Evolutionary conservation across 2,113 vertebrate genomes (phyloP).

Genomic region (Acinonyx jubatus): DNA sequence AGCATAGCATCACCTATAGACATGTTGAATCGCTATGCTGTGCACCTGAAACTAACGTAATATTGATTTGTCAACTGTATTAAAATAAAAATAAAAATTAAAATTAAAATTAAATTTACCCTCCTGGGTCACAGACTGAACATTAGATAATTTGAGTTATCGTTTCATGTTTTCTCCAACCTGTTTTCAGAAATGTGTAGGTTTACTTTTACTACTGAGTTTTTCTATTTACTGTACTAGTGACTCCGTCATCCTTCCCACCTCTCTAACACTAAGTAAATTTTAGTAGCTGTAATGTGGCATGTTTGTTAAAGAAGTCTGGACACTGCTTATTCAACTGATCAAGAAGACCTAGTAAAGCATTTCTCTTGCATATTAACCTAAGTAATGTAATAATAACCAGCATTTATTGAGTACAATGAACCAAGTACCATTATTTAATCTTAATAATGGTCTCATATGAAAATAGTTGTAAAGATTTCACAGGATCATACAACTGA

Average conservation of each 20-base stretch:
- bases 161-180: slow-evolving; percentile 3
- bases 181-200: neutral
- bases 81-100: neutral
- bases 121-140: neutral
- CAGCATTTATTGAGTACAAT: neutral
- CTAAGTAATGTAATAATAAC: neutral
- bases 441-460: slow-evolving; percentile 2
- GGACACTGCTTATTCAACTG: neutral
- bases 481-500: neutral
- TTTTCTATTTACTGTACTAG: neutral
- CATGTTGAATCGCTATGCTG: neutral
- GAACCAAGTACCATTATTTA: neutral
- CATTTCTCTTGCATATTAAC: slow-evolving; percentile 3
- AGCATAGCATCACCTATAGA: neutral
- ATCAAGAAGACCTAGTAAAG: neutral
- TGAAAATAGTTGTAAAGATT: neutral
- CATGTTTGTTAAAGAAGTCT: neutral
- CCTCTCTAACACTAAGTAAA: neutral
- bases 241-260: neutral
- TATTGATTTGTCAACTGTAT: neutral
- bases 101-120: neutral
- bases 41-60: neutral
- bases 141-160: neutral
- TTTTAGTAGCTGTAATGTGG: neutral
- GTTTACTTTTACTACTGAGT: neutral